Evolutionary conservation across 2,113 vertebrate genomes (phyloP), one percentile per base, ranked within the genome.

Genomic region (Hippocampus mohnikei): DNA sequence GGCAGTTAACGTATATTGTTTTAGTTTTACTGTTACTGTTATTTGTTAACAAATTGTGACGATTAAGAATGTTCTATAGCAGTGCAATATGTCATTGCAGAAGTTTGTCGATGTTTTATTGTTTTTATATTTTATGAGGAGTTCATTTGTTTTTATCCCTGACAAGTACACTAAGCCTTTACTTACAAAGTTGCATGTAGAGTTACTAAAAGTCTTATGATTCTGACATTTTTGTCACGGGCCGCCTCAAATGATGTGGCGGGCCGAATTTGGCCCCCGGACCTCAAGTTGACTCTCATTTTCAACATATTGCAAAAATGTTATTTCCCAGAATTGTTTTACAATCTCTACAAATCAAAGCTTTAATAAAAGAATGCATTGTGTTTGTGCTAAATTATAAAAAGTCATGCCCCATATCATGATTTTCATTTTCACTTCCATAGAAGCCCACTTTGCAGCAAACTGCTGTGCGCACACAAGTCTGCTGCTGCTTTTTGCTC

Each of bases 381-480:
- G 15, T 41, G n/a, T 64, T 23, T 42, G 21, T 25, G n/a, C 41
- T 42, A 65, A 25, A 40, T 25, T 63, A 9, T 44, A 44, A 44
- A 44, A 44, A 15, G 42, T 11, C 53, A 25, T 56, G n/a, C 9
- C 10, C 13, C 23, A 4, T 44, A 21, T 64, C 41, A 23, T 46
- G 18, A 18, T 23, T 46, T 46, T 63, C n/a, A 64, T 63, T 44
- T 64, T 4, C 42, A 42, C 40, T 44, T 85, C 85, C 83, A 76
- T 80, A 75, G 78, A 85, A 76, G 67, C 78, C 70, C 25, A 79
- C 75, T 73, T 81, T 59, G 68, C 76, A 66, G 42, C 48, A 67
- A 75, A 72, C 78, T 80, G 83, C 83, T 87, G 86, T 85, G 84
- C 81, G 73, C 79, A 75, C 74, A 84, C 79, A 78, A 74, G 75